These are phyloP conservation scores for Aselliscus stoliczkanus DNA, from an alignment of 2,797 vertebrate genomes.

Conservation along the genomic window DNA sequence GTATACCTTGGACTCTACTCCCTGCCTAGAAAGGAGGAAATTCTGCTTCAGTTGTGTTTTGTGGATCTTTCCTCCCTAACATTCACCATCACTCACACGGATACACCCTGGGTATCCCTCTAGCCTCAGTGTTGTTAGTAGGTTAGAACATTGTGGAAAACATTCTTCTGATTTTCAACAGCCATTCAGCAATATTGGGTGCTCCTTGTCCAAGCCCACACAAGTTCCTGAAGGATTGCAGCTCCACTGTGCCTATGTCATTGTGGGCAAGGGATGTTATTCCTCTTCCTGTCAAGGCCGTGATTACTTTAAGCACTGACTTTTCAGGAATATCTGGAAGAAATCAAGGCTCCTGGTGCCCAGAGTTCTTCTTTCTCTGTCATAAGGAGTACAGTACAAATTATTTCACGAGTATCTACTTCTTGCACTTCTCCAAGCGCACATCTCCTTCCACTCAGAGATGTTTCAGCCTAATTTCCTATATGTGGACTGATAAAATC, in stretches of 20 bases:
- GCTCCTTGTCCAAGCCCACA: background rate
- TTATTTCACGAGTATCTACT: background rate
- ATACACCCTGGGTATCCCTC: background rate
- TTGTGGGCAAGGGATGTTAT: background rate
- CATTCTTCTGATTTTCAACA: background rate
- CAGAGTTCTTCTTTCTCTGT: background rate
- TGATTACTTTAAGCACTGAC: background rate
- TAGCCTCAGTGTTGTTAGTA: background rate
- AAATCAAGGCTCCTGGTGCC: background rate
- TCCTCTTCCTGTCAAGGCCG: background rate
- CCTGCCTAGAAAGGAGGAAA: background rate
- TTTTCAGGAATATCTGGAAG: background rate
- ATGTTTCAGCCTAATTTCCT: background rate
- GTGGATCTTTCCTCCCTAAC: background rate
- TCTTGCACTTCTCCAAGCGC: background rate
- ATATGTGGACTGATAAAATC: background rate
- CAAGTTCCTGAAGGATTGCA: background rate
- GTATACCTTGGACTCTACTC: background rate
- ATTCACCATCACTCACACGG: background rate
- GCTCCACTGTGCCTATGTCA: background rate
- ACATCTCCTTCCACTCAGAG: background rate
- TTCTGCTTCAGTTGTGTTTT: background rate
- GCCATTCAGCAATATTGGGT: background rate
- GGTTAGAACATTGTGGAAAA: background rate
- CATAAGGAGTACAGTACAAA: background rate